Conservation (phyloP, 2,113 vertebrate species). For the Rhinolophus sinicus region DNA sequence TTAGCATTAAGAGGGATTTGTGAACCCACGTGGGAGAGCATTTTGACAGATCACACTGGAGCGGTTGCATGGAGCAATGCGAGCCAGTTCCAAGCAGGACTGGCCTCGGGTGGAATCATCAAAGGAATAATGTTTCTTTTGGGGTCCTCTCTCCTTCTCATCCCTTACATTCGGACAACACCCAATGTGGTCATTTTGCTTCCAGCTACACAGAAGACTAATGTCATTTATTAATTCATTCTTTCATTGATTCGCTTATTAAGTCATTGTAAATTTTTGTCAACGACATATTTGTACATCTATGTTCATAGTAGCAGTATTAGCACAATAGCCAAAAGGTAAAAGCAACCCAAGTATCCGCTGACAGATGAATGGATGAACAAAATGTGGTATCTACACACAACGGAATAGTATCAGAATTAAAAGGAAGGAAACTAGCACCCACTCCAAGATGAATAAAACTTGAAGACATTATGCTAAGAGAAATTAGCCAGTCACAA, state of each 20-base stretch:
- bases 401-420: background rate
- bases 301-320: background rate
- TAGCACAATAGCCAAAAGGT: background rate
- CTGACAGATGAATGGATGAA: background rate
- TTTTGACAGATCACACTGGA: constrained; percentile 30
- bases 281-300: background rate
- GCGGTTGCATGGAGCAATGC: background rate
- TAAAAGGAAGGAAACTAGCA: background rate
- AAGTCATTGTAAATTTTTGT: background rate
- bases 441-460: background rate
- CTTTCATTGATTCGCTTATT: background rate
- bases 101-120: background rate
- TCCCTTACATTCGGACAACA: background rate
- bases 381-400: background rate
- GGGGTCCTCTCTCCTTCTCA: background rate
- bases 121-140: background rate
- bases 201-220: background rate
- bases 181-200: background rate
- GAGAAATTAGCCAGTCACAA: background rate
- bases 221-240: background rate
- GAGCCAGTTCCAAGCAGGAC: background rate
- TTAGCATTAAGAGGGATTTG: constrained; percentile 50
- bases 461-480: background rate
- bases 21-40: constrained; percentile 9
- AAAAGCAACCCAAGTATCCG: background rate